Evolutionary conservation across 2,888 invertebrate genomes (phyloP), one percentile per base, ranked within the genome.

Genomic region (Oxystoma pomonae): DNA sequence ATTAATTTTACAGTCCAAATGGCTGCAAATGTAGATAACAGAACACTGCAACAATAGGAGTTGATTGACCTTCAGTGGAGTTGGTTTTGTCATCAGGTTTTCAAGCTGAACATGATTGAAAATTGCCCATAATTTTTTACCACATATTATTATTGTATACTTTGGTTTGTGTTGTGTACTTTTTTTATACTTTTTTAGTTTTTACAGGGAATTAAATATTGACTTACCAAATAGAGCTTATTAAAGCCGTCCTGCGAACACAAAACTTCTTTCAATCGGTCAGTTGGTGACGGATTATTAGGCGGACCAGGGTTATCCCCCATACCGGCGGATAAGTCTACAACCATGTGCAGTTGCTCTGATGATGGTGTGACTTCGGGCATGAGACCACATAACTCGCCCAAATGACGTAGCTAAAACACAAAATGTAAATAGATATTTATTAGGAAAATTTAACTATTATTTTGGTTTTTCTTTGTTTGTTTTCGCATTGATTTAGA

Each of bases 291-390:
- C 1, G 83, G 83, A 22, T 75, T 70, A 16, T 77, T 78, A 3
- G 81, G 77, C 59, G 87, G 85, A 0, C 87, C 86, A 5, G 80
- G 80, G 66, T 79, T 79, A 78, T 94, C 91, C 0, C 93, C 92
- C 87, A 97, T 94, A 0, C 97, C 96, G 0, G 95, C 90, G 0
- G 94, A 92, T 12, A 98, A 82, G 76, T 92, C 91, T 20, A 97
- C 94, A 0, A 97, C 95, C 51, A 90, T 86, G 74, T 96, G 95
- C 2, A 97, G 83, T 78, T 97, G 96, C 73, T 91, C 91, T 1
- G 96, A 96, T 0, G 90, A 87, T 0, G 93, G 93, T 21, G 86
- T 85, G 0, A 84, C 83, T 1, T 91, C 93, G 0, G 96, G 97
- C 79, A 96, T 86, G 7, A 98, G 81, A 0, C 97, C 96, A 78